These are phyloP conservation scores for Ameiurus melas DNA, from an alignment of 2,113 vertebrate genomes.

Conservation along the genomic window DNA sequence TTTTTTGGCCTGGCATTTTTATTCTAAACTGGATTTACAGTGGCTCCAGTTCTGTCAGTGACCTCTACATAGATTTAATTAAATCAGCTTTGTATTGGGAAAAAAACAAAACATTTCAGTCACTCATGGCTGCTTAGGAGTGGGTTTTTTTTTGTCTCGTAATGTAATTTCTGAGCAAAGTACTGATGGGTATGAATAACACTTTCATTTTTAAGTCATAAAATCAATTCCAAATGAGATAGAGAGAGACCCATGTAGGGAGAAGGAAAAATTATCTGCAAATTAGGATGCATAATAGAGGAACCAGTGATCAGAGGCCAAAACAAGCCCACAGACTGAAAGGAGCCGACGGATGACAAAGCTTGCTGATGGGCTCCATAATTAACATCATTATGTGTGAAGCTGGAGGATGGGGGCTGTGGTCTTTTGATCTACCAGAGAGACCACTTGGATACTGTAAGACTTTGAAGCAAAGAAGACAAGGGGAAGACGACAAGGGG, in stretches of 20 bases:
- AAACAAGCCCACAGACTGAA: slow-evolving; percentile 57
- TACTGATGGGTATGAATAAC: slow-evolving; percentile 49
- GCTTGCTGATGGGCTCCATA: slow-evolving; percentile 60
- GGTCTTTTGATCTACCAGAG: slow-evolving; percentile 52
- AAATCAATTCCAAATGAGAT: slow-evolving; percentile 54
- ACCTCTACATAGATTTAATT: slow-evolving; percentile 53
- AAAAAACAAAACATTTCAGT: slow-evolving; percentile 55
- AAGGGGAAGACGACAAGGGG: slow-evolving; percentile 14
- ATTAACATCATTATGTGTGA: slow-evolving; percentile 69
- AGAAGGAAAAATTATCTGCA: slow-evolving; percentile 36
- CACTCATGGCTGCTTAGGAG: slow-evolving; percentile 53
- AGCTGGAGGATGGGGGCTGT: slow-evolving; percentile 48
- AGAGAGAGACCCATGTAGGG: slow-evolving; percentile 9
- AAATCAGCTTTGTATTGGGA: slow-evolving; percentile 60
- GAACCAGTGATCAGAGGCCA: slow-evolving; percentile 56
- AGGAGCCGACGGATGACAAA: slow-evolving; percentile 61
- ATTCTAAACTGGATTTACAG: background rate
- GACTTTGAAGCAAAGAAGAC: slow-evolving; percentile 61
- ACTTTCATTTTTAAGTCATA: slow-evolving; percentile 58
- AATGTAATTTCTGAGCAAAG: slow-evolving; percentile 53
- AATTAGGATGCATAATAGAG: slow-evolving; percentile 60
- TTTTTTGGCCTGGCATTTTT: background rate
- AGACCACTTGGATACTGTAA: slow-evolving; percentile 48
- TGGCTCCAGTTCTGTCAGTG: background rate
- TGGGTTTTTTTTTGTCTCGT: slow-evolving; percentile 63